Evolutionary conservation across 23 tunicate genomes (phyloP).

Genomic region (Styela clava): DNA sequence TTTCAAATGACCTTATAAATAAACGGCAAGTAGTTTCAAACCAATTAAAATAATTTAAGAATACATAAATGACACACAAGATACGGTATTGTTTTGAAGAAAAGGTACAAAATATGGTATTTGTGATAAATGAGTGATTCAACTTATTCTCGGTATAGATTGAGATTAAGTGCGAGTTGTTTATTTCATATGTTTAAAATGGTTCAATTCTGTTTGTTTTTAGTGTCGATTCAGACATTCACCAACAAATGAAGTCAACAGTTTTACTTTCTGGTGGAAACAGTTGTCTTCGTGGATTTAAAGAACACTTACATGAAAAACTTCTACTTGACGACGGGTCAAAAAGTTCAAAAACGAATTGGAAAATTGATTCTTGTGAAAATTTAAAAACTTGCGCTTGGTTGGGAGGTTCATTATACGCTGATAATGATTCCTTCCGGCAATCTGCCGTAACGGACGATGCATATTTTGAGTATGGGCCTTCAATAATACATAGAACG

Average conservation of each 20-base stretch:
- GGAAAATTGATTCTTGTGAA: neutral
- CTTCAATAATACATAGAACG: slow-evolving; percentile 40
- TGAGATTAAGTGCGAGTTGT: no score
- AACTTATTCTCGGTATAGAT: no score
- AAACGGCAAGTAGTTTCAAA: no score
- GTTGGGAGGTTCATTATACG: slow-evolving; percentile 72
- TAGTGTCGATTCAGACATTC: slow-evolving; percentile 52
- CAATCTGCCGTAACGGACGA: slow-evolving; percentile 58
- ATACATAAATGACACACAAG: no score
- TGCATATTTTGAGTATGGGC: slow-evolving; percentile 67
- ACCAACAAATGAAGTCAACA: slow-evolving; percentile 17
- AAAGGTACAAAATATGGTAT: no score
- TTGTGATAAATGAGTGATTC: no score
- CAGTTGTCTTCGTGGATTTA: slow-evolving; percentile 34
- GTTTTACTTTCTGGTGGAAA: slow-evolving; percentile 62
- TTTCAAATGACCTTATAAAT: no score
- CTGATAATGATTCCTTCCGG: slow-evolving; percentile 37
- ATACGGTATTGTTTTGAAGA: no score
- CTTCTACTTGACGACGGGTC: neutral
- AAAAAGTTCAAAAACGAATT: neutral
- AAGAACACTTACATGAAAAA: slow-evolving; percentile 34
- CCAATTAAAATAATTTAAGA: no score
- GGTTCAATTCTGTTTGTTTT: no score
- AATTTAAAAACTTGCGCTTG: slow-evolving; percentile 42
- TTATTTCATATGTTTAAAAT: no score